Percentiles rank a stretch among this genome's conserved stretches.
These are phyloP conservation scores for Sylvia atricapilla DNA, from an alignment of 2,113 vertebrate genomes.

Conservation along the genomic window DNA sequence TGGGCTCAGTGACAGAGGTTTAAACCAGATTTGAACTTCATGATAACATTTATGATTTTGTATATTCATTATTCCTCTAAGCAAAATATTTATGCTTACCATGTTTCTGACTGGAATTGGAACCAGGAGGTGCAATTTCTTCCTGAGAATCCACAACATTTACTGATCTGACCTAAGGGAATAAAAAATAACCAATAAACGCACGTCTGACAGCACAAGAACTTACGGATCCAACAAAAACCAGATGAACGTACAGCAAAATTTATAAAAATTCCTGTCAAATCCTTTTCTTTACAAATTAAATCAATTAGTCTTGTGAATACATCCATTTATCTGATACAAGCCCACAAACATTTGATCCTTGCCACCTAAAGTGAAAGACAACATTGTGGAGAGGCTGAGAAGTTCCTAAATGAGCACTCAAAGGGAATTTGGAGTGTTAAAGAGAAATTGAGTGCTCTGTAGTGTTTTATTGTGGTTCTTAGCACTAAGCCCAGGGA, in stretches of 20 bases:
- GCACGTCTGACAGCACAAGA: background rate
- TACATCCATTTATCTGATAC: background rate
- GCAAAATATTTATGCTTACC: background rate
- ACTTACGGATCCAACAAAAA: background rate
- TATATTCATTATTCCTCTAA: background rate
- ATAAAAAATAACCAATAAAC: background rate
- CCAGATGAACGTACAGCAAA: background rate
- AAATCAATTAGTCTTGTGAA: background rate
- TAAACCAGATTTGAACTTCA: background rate
- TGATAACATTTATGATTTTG: background rate
- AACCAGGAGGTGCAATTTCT: background rate
- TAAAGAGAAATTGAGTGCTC: background rate
- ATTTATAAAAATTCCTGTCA: background rate
- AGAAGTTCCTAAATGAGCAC: background rate
- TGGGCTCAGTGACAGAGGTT: background rate
- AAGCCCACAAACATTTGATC: background rate
- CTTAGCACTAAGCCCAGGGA: background rate
- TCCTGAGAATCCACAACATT: background rate
- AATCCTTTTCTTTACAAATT: background rate
- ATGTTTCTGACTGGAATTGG: background rate
- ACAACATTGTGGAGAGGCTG: background rate
- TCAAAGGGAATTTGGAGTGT: background rate
- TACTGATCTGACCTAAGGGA: conserved; percentile 11
- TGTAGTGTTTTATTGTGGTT: background rate
- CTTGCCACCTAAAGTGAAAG: background rate